Evolutionary conservation across 2,888 invertebrate genomes (phyloP).

Genomic region (Galeopsomyia nigrocyanea): DNA sequence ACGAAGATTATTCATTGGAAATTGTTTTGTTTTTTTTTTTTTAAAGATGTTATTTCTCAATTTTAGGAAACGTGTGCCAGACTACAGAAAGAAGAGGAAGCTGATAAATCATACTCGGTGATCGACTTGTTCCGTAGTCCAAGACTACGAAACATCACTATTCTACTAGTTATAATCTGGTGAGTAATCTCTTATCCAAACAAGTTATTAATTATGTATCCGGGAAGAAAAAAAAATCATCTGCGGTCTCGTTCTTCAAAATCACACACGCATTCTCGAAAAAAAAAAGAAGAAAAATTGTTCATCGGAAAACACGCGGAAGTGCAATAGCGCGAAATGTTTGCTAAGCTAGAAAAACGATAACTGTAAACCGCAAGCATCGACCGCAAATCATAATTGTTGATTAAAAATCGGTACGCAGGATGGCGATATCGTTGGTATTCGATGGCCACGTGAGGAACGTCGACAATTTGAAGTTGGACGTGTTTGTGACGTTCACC

Average conservation of each 20-base stretch:
- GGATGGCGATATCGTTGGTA: constrained; percentile 88
- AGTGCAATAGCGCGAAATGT: too few species aligned
- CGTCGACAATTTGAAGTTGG: constrained; percentile 85
- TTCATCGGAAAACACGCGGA: too few species aligned
- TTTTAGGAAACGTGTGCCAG: constrained; percentile 73
- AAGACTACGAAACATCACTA: constrained; percentile 80
- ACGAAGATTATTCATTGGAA: neutral
- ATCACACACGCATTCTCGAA: too few species aligned
- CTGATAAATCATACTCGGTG: constrained; percentile 81
- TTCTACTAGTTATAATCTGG: constrained; percentile 87
- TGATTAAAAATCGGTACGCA: constrained; percentile 50
- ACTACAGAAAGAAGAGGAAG: constrained; percentile 79
- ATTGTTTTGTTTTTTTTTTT: too few species aligned
- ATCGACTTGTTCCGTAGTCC: constrained; percentile 86
- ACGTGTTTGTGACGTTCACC: constrained; percentile 89
- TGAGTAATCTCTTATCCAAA: constrained; percentile 55
- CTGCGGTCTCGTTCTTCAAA: too few species aligned
- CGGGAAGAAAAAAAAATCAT: too few species aligned
- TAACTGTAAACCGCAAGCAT: too few species aligned
- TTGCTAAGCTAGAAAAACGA: too few species aligned
- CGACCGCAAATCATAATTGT: too few species aligned
- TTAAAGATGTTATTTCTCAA: too few species aligned
- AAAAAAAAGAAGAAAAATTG: too few species aligned
- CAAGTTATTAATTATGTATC: too few species aligned
- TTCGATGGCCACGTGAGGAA: constrained; percentile 92